Evolutionary conservation across 1,140 invertebrate species (phyloP).

Genomic region (Drosophila nasuta): DNA sequence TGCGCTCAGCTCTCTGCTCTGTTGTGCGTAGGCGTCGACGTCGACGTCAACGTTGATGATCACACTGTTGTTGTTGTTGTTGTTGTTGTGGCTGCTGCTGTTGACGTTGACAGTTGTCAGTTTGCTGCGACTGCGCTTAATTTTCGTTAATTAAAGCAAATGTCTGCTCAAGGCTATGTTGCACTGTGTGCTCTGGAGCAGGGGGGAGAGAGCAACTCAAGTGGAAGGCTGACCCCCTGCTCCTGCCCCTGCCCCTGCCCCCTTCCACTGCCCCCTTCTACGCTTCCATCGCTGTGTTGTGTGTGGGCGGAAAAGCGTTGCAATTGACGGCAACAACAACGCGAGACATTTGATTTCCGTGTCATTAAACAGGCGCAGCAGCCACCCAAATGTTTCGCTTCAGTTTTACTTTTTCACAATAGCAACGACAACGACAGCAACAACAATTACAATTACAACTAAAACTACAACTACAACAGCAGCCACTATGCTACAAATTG

Average conservation of each 20-base stretch:
- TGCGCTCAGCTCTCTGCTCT: conserved; percentile 16
- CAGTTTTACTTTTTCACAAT: background rate
- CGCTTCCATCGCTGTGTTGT: background rate
- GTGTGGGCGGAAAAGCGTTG: conserved; percentile 60
- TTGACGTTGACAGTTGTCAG: conserved; percentile 20
- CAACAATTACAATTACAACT: background rate
- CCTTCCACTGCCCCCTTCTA: too few species aligned
- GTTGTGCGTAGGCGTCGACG: conserved; percentile 46
- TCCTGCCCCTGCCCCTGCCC: too few species aligned
- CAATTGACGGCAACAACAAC: conserved; percentile 42
- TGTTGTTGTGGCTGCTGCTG: conserved; percentile 1
- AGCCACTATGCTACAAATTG: too few species aligned
- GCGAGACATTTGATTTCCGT: conserved; percentile 68
- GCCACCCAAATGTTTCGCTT: conserved; percentile 27
- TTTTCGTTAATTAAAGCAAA: conserved; percentile 81
- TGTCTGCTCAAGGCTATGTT: conserved; percentile 38
- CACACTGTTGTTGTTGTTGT: too few species aligned
- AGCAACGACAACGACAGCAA: background rate
- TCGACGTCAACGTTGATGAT: conserved; percentile 11
- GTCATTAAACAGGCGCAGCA: conserved; percentile 66
- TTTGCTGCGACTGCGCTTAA: conserved; percentile 52
- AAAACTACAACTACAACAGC: background rate
- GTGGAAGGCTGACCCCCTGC: background rate
- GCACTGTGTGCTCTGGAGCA: background rate
- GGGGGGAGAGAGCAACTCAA: background rate